Conservation (phyloP, 2,797 vertebrate genomes). For the Mallotus villosus region DNA sequence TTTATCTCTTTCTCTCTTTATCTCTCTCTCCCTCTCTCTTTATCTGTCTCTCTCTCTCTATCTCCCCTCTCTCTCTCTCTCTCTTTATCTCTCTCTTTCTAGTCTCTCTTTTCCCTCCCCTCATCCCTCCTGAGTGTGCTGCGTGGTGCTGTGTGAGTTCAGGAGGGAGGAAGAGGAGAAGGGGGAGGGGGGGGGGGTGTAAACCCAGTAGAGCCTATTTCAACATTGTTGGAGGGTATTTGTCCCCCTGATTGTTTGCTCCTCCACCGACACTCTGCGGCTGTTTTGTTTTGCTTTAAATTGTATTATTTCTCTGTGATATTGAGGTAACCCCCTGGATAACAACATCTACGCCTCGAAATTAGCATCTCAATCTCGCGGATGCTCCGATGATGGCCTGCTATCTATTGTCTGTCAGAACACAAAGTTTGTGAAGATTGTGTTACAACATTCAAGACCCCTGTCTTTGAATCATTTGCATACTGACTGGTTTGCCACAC, state of each 20-base stretch:
- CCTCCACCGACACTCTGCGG: conserved; percentile 42
- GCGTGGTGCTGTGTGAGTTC: conserved; percentile 19
- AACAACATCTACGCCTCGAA: background rate
- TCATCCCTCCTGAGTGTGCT: background rate
- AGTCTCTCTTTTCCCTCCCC: background rate
- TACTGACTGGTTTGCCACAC: background rate
- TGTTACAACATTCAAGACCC: background rate
- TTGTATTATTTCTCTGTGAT: conserved; percentile 40
- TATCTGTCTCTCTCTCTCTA: conserved; percentile 8
- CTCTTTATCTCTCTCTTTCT: conserved; percentile 4
- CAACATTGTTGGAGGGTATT: conserved; percentile 42
- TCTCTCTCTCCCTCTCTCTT: conserved; percentile 1
- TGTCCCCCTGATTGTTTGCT: conserved; percentile 47
- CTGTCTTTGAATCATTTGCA: background rate
- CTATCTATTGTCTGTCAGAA: background rate
- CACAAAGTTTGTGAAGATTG: background rate
- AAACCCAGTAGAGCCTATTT: conserved; percentile 66
- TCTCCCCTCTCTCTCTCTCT: conserved; percentile 13
- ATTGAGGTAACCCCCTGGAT: conserved; percentile 30
- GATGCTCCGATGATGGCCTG: background rate
- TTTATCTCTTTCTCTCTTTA: background rate
- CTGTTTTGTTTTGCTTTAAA: conserved; percentile 46
- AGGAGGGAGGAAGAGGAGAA: conserved; percentile 1
- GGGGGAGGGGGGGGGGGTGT: conserved; percentile 27
- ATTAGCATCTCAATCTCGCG: conserved; percentile 1